Conservation (phyloP, 1,140 invertebrate genomes). For the Drosophila eugracilis region DNA sequence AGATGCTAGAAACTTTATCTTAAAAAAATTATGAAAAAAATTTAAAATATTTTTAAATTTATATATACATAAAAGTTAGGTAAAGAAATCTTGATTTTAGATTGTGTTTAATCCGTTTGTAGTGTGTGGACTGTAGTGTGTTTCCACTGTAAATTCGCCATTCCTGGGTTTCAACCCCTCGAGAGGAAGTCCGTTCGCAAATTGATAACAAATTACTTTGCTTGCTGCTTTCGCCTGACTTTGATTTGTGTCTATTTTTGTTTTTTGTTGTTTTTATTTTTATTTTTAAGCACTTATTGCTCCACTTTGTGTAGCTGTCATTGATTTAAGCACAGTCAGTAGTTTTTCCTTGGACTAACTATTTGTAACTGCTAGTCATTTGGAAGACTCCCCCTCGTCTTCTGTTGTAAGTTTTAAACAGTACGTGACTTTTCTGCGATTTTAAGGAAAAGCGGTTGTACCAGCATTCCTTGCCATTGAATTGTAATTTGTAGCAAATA, state of each 20-base stretch:
- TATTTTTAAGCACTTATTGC: slow-evolving; percentile 27
- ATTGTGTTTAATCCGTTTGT: slow-evolving; percentile 4
- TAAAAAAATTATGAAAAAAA: too few species aligned
- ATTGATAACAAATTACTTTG: slow-evolving; percentile 60
- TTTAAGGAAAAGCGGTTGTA: background rate
- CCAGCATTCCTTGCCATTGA: background rate
- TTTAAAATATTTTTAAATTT: too few species aligned
- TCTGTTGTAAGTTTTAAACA: slow-evolving; percentile 21
- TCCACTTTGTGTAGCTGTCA: slow-evolving; percentile 33
- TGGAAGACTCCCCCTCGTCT: slow-evolving; percentile 15
- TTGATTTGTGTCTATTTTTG: slow-evolving; percentile 38
- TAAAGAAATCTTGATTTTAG: background rate
- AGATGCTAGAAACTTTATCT: background rate
- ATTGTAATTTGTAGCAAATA: background rate
- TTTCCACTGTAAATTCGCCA: slow-evolving; percentile 15
- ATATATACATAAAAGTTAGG: too few species aligned
- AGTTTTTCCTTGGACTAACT: slow-evolving; percentile 15
- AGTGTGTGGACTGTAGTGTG: slow-evolving; percentile 20
- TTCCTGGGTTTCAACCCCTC: slow-evolving; percentile 13
- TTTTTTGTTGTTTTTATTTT: too few species aligned
- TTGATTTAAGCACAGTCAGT: slow-evolving; percentile 40
- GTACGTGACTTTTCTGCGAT: slow-evolving; percentile 47
- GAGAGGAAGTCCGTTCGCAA: slow-evolving; percentile 35
- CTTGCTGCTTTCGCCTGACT: slow-evolving; percentile 23
- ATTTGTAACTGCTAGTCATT: slow-evolving; percentile 35